Conservation (phyloP, 2,113 vertebrate genomes). For the Laterallus jamaicensis region DNA sequence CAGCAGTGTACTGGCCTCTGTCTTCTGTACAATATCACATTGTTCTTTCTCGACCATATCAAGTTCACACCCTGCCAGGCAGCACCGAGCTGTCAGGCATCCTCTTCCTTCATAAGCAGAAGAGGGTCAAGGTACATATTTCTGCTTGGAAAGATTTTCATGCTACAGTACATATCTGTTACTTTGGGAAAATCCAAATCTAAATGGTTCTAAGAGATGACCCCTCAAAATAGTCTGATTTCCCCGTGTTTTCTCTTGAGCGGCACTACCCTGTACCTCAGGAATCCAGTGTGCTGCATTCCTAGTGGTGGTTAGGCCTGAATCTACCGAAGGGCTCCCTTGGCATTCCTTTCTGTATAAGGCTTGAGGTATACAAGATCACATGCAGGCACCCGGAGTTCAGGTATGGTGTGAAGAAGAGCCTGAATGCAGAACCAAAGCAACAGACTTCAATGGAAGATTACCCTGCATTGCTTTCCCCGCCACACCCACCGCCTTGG, state of each 20-base stretch:
- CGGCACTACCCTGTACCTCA: background rate
- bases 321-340: background rate
- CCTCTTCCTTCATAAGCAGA: background rate
- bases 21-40: background rate
- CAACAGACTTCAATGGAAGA: background rate
- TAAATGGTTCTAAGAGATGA: background rate
- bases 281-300: background rate
- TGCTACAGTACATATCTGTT: background rate
- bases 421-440: background rate
- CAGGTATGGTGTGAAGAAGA: background rate
- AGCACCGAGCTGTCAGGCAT: background rate
- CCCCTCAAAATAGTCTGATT: background rate
- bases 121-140: background rate
- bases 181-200: background rate
- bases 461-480: rapidly evolving
- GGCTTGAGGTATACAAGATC: background rate
- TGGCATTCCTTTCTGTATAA: background rate
- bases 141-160: background rate
- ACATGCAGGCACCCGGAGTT: background rate
- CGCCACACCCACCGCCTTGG: background rate
- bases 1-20: background rate
- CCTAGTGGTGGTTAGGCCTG: background rate
- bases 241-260: background rate
- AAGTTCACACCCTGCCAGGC: background rate
- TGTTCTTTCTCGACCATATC: background rate